A percentile compares a stretch with the other conserved stretches of the same genome.
phyloP scores from a whole-genome alignment of 1,140 invertebrate genomes.

The Drosophila pallidifrons region DNA sequence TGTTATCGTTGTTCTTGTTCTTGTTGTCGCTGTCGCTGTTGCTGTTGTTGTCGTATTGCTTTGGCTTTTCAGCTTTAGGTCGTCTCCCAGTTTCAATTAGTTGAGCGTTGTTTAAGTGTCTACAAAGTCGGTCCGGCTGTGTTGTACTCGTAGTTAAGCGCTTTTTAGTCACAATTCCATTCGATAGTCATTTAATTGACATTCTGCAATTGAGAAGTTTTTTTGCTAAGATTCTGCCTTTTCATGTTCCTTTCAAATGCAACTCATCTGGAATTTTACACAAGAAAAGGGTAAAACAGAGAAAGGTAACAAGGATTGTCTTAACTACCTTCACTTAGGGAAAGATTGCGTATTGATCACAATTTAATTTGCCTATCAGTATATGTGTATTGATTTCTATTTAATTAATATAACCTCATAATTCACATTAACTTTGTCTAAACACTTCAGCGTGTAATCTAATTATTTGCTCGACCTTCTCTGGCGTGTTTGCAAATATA shows the following conservation, averaged over 20 bases:
- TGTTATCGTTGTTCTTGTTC: conserved; percentile 9
- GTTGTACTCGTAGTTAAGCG: conserved; percentile 18
- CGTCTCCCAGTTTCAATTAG: conserved; percentile 68
- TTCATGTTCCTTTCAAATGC: no score
- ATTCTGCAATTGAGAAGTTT: conserved; percentile 37
- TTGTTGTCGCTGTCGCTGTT: not conserved
- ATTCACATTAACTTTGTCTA: no score
- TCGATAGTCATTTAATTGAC: conserved; percentile 65
- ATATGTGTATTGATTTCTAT: no score
- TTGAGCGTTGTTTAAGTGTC: conserved; percentile 57
- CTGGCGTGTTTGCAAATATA: not conserved
- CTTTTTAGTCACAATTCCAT: conserved; percentile 50
- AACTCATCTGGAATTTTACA: no score
- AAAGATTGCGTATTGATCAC: no score
- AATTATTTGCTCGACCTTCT: no score
- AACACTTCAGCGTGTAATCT: no score
- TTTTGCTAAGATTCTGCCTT: conserved; percentile 9
- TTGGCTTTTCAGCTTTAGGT: conserved; percentile 33
- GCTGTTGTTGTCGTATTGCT: conserved; percentile 15
- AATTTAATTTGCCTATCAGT: no score
- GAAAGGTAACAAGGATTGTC: no score
- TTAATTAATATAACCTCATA: no score
- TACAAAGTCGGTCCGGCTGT: conserved; percentile 1
- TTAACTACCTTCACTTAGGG: no score
- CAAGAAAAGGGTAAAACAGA: no score